phyloP scores from a whole-genome alignment of 2,888 invertebrate species.

The Amphipyra tragopoginis region DNA sequence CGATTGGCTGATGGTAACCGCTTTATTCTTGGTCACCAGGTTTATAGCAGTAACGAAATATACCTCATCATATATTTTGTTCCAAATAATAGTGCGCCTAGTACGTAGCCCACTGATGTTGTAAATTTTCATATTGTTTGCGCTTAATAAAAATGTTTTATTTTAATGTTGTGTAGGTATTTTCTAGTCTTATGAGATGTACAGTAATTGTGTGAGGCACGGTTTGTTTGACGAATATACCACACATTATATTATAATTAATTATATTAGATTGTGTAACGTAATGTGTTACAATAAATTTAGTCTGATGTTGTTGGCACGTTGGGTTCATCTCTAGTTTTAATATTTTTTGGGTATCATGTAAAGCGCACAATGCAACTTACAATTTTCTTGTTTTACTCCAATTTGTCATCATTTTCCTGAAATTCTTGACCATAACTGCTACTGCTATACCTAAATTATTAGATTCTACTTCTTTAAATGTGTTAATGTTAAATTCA shows the following conservation, averaged over 20 bases:
- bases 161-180: conserved; percentile 61
- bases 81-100: neutral
- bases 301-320: conserved; percentile 29
- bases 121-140: conserved; percentile 39
- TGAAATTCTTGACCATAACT: too few species aligned
- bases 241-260: conserved; percentile 49
- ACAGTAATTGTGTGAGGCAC: conserved; percentile 58
- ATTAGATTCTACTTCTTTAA: too few species aligned
- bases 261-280: conserved; percentile 41
- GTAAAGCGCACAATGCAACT: neutral
- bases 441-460: too few species aligned
- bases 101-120: conserved; percentile 1
- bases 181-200: conserved; percentile 71
- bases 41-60: too few species aligned
- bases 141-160: conserved; percentile 44
- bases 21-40: too few species aligned
- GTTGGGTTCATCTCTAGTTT: neutral
- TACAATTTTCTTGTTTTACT: too few species aligned
- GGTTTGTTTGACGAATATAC: conserved; percentile 53
- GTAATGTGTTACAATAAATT: conserved; percentile 31
- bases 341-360: neutral
- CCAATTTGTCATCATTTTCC: too few species aligned
- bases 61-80: neutral
- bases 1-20: too few species aligned
- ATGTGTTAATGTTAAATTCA: too few species aligned